Percentiles rank a stretch among this genome's conserved stretches.
phyloP scores from a whole-genome alignment of 2,113 vertebrate species.

The Cololabis saira region DNA sequence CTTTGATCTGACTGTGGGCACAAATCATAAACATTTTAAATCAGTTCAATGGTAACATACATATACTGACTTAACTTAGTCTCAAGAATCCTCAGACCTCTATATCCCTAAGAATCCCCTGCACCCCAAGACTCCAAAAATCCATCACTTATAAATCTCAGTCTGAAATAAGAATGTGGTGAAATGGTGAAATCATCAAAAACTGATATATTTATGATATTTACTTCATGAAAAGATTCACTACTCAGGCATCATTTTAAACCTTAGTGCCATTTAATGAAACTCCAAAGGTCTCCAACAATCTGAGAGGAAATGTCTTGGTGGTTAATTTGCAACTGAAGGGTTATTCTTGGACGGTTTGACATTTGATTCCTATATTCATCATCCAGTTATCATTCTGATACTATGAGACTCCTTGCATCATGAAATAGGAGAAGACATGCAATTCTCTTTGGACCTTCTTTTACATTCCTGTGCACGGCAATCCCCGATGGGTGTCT shows the following conservation, averaged over 20 bases:
- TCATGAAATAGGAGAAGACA: slow-evolving; percentile 34
- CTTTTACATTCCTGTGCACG: slow-evolving; percentile 7
- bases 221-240: slow-evolving; percentile 28
- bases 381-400: slow-evolving; percentile 30
- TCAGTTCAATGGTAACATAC: no score
- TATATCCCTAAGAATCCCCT: no score
- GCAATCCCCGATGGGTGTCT: slow-evolving; percentile 26
- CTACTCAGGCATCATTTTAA: slow-evolving; percentile 14
- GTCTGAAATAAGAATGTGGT: no score
- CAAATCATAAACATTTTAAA: no score
- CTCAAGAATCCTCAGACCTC: no score
- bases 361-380: slow-evolving; percentile 63
- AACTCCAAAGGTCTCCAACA: slow-evolving; percentile 50
- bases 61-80: no score
- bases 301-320: slow-evolving; percentile 29
- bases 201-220: slow-evolving; percentile 51
- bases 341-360: slow-evolving; percentile 51
- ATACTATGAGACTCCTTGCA: slow-evolving; percentile 41
- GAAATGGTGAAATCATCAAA: slow-evolving; percentile 14
- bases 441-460: slow-evolving; percentile 30
- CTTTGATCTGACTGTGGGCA: no score
- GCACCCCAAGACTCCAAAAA: no score
- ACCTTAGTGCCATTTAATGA: slow-evolving; percentile 28
- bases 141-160: no score
- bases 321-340: slow-evolving; percentile 47